Evolutionary conservation across 2,113 vertebrate genomes (phyloP).

Genomic region (Pollimyrus isidori): DNA sequence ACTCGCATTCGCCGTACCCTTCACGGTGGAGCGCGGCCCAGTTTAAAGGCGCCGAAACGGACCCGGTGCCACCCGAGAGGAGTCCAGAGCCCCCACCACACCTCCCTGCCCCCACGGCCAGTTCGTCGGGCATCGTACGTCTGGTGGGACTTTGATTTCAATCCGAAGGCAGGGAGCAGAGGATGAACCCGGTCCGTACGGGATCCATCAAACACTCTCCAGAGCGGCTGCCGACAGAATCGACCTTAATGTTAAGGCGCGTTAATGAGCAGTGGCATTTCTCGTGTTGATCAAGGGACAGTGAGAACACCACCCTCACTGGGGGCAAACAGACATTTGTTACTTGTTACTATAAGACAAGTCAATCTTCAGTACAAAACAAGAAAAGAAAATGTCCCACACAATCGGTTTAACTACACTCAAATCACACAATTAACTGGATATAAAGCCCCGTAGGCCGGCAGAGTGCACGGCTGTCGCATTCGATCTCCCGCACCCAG

Average conservation of each 20-base stretch:
- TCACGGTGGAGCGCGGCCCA: constrained; percentile 30
- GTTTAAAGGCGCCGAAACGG: constrained; percentile 17
- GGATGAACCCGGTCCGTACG: constrained; percentile 4
- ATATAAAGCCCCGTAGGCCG: background rate
- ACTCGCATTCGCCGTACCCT: constrained; percentile 34
- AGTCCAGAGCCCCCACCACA: background rate
- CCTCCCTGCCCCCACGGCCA: no score
- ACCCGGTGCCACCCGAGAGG: background rate
- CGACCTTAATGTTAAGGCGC: background rate
- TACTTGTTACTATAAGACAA: background rate
- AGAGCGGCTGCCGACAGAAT: background rate
- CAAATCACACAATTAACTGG: background rate
- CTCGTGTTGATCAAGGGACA: background rate
- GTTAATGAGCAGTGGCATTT: background rate
- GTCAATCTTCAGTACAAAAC: background rate
- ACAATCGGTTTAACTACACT: background rate
- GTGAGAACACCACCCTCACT: background rate
- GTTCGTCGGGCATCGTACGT: background rate
- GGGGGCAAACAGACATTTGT: background rate
- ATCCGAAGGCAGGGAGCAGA: constrained; percentile 24
- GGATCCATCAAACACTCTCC: background rate
- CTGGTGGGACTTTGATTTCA: background rate
- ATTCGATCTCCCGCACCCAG: background rate
- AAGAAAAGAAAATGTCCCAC: background rate
- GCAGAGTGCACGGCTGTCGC: background rate